Conservation (phyloP, 92 coral and sea anemone species). For the Palythoa caribaeorum region DNA sequence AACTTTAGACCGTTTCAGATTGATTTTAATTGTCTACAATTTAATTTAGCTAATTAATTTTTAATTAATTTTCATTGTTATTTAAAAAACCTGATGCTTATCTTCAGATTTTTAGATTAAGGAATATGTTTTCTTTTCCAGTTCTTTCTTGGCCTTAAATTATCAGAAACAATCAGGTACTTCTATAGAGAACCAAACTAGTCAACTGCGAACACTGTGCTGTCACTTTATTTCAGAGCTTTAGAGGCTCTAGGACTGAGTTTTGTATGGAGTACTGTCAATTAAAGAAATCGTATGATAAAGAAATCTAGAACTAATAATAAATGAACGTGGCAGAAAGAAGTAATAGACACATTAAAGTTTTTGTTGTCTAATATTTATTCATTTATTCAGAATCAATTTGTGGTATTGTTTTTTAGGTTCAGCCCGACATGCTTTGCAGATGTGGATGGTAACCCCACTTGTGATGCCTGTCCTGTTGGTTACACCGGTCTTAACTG, state of each 20-base stretch:
- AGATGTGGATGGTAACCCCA: slow-evolving; percentile 74
- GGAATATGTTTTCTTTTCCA: no score
- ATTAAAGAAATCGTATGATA: no score
- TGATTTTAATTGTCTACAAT: background rate
- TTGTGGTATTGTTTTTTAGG: slow-evolving; percentile 27
- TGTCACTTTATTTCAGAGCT: no score
- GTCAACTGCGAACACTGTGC: background rate
- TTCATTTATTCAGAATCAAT: background rate
- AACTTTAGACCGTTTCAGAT: background rate
- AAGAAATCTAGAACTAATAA: background rate
- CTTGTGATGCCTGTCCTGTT: slow-evolving; percentile 74
- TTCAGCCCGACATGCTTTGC: slow-evolving; percentile 79
- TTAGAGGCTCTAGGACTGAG: no score
- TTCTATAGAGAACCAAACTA: background rate
- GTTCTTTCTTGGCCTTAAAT: background rate
- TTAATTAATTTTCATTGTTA: background rate
- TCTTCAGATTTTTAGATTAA: no score
- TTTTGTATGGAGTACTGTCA: no score
- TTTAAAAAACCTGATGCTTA: no score
- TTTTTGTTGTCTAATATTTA: background rate
- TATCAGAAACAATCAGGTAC: background rate
- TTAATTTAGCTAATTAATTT: background rate
- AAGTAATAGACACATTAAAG: no score
- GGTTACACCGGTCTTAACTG: slow-evolving; percentile 78
- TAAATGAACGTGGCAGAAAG: no score